phyloP scores from a whole-genome alignment of 2,888 invertebrate genomes.

The Heliothis peltigera region DNA sequence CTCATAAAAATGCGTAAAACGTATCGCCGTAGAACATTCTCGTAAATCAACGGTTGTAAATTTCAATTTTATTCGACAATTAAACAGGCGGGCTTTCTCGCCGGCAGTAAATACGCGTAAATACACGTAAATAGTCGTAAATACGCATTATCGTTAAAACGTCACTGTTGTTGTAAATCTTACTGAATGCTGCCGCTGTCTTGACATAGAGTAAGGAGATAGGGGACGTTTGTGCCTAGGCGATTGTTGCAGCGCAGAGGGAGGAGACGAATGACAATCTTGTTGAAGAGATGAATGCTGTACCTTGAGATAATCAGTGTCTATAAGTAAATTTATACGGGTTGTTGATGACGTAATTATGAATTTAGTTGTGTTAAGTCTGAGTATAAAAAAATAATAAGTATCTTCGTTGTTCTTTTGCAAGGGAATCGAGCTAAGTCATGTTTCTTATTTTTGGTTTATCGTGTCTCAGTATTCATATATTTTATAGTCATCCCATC shows the following conservation, averaged over 20 bases:
- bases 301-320: too few relatives aligned
- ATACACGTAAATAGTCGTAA: constrained; percentile 88
- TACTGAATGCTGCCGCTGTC: constrained; percentile 75
- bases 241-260: constrained; percentile 21
- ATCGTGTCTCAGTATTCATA: too few relatives aligned
- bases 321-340: background rate
- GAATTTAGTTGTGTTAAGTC: too few relatives aligned
- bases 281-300: background rate
- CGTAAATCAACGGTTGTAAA: constrained; percentile 87
- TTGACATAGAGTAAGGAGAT: constrained; percentile 64
- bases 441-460: too few relatives aligned
- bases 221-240: constrained; percentile 44
- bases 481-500: too few relatives aligned
- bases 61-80: constrained; percentile 89
- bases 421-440: too few relatives aligned
- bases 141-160: constrained; percentile 90
- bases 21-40: constrained; percentile 64
- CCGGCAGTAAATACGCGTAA: constrained; percentile 85
- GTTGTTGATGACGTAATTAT: too few relatives aligned
- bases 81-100: constrained; percentile 87
- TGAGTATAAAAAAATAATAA: too few relatives aligned
- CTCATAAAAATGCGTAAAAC: constrained; percentile 75
- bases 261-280: background rate
- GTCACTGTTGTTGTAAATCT: constrained; percentile 86
- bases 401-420: too few relatives aligned